Evolutionary conservation across 2,113 vertebrate genomes (phyloP).

Genomic region (Onychostruthus taczanowskii): DNA sequence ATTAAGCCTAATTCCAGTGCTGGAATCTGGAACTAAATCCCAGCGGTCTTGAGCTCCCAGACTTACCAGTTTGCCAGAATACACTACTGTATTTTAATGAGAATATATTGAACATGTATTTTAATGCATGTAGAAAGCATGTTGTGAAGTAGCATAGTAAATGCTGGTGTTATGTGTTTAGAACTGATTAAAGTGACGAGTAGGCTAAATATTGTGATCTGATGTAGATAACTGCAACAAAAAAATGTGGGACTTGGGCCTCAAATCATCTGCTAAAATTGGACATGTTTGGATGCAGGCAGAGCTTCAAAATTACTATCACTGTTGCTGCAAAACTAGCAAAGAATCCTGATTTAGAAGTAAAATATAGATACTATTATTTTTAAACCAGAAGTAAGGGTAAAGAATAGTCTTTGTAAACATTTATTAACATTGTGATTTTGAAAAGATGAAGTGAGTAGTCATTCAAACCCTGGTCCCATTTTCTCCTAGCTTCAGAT

Average conservation of each 20-base stretch:
- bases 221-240: not conserved
- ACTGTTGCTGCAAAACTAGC: not conserved
- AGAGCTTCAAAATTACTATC: not conserved
- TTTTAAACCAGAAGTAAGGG: not conserved
- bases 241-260: not conserved
- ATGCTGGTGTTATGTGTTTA: not conserved
- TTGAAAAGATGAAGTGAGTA: not conserved
- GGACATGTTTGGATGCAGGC: not conserved
- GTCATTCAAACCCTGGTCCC: not conserved
- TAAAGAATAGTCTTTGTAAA: not conserved
- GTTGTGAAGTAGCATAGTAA: not conserved
- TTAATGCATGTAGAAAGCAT: not conserved
- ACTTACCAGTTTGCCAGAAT: not conserved
- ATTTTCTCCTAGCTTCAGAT: not conserved
- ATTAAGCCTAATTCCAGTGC: not conserved
- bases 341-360: not conserved
- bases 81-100: not conserved
- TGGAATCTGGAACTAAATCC: not conserved
- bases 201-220: not conserved
- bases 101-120: too few relatives aligned
- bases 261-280: not conserved
- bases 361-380: not conserved
- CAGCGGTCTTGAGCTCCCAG: not conserved
- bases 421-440: not conserved
- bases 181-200: not conserved